Base-by-base conservation (phyloP, 2,888 invertebrate genomes). In the Pollenia angustigena region DNA sequence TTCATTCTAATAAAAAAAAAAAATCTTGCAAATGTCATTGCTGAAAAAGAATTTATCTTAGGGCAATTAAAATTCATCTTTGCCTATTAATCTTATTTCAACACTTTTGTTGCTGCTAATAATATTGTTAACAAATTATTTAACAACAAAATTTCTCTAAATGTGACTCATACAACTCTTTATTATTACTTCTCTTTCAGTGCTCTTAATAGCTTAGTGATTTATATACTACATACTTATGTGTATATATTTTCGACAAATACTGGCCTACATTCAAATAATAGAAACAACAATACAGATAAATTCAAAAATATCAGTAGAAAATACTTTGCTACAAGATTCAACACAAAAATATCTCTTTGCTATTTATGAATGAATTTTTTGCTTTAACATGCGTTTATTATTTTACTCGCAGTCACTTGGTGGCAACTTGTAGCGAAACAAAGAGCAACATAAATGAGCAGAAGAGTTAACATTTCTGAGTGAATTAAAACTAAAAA, bases 261-360 rank as follows among this genome's bases (percentile, higher is more conserved):
- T 84, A 81, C 68, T 81, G 81, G 78, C 81, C 84, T 62, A 78
- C 44, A 81, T 87, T 84, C 83, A 44, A 40, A 62, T 42, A 76
- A 60, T 82, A 86, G 18, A 52, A 64, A 62, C 4, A 56, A 62
- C 40, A 60, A 58, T 74, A 66, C 58, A 62, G 18, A 81, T 58
- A 66, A 18, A 44, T 18, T 46, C 9, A 60, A 54, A 46, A 56
- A 18, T 18, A 62, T 18, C 46, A 56, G n/a, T 2, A 80, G 4
- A n/a, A 72, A 14, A 23, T 23, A 48, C 3, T 48, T 48, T n/a
- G n/a, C 14, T 50, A 18, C n/a, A 46, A 11, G 0, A 50, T 66
- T 81, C 14, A 44, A 56, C 32, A 3, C 4, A 52, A 9, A 4
- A 12, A 46, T 64, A 14, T 62, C 16, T 56, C 40, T 40, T 42